Base-by-base conservation (phyloP, 1,140 invertebrate species). In the Ceratina australensis region DNA sequence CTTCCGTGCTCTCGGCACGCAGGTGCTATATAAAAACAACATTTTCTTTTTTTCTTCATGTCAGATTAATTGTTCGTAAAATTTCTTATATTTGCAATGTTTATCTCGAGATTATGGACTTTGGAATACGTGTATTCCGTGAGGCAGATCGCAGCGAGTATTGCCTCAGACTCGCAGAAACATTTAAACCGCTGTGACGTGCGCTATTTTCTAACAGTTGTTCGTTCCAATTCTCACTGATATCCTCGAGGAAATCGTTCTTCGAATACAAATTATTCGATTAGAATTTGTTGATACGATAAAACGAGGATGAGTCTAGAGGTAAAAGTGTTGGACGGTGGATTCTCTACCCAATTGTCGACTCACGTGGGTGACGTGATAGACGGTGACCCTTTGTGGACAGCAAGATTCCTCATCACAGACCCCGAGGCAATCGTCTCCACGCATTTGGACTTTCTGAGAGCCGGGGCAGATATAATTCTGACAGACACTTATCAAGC, bases 401-500 rank as follows among this genome's bases (percentile, higher is more conserved):
- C 96, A 52, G 95, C 96, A 0, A 93, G 95, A 64, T 96, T 96
- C 84, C 92, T 98, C 20, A 92, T 93, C 71, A 95, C 94, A 1
- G 92, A 97, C 85, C 96, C 95, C 2, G 92, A 95, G 20, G 95
- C 96, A 15, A 94, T 98, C 64, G 92, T 96, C n/a, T 92, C 95
- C 79, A 95, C 95, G 0, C 97, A 98, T 92, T 92, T 96, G 71
- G 96, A 96, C 90, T 98, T 96, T 89, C 88, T 97, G 26, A 94
- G 92, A 85, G 96, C 95, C 87, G 97, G 97, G 5, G 95, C 97
- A 0, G 95, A 98, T 86, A 93, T 98, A 50, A 95, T 98, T 61
- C 94, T 96, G 72, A 98, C 97, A 8, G 96, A 96, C 78, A 98
- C 97, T 0, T 99, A 98, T 90, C 98, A 99, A 92, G 96, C 97